Percentiles rank a stretch among this genome's conserved stretches.
These are phyloP conservation scores for Noturus placidus DNA, from an alignment of 2,113 vertebrate genomes.

Conservation along the genomic window DNA sequence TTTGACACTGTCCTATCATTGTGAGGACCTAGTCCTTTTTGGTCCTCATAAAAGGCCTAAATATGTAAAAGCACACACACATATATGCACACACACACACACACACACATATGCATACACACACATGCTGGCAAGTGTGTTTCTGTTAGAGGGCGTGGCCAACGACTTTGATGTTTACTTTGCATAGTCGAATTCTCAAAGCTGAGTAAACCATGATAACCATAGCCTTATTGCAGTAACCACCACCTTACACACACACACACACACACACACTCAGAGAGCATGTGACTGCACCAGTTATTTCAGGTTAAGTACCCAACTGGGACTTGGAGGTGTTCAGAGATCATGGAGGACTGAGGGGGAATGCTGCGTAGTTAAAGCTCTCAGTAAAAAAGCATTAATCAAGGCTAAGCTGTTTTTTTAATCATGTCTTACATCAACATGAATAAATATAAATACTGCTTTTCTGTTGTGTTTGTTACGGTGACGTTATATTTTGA, in stretches of 20 bases:
- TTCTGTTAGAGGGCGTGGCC: background rate
- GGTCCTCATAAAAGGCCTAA: background rate
- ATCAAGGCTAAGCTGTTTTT: background rate
- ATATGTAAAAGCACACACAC: background rate
- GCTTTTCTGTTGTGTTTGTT: background rate
- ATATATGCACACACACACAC: background rate
- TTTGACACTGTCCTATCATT: background rate
- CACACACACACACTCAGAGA: background rate
- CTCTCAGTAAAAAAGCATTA: background rate
- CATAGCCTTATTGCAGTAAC: background rate
- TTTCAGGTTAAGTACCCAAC: background rate
- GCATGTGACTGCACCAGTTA: background rate
- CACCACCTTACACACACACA: background rate
- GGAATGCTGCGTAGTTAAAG: background rate
- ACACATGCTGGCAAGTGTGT: background rate
- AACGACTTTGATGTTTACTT: background rate
- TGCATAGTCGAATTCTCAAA: constrained; percentile 1
- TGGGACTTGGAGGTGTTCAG: background rate
- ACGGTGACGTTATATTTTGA: background rate
- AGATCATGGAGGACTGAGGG: background rate
- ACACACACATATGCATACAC: background rate
- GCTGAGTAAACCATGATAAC: background rate
- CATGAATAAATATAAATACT: background rate
- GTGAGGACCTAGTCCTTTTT: background rate
- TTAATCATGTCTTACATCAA: background rate